Evolutionary conservation across 2,113 vertebrate genomes (phyloP).

Genomic region (Anguilla japonica): DNA sequence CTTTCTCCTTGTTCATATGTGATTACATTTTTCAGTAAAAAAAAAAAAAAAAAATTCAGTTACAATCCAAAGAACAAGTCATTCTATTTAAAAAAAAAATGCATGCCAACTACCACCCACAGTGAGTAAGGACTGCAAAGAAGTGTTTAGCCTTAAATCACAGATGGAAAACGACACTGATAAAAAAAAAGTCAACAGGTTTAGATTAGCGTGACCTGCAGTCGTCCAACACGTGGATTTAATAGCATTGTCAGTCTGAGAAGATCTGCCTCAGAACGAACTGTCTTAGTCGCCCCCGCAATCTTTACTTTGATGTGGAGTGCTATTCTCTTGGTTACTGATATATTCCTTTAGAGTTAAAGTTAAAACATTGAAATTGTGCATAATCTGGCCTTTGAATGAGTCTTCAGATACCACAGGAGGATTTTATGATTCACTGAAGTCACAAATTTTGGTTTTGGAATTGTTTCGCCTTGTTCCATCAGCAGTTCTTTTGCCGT

Average conservation of each 20-base stretch:
- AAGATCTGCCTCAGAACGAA: background rate
- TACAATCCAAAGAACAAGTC: constrained; percentile 16
- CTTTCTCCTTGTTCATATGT: background rate
- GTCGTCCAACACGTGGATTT: constrained; percentile 14
- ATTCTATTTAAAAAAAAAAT: constrained; percentile 13
- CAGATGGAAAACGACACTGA: constrained; percentile 17
- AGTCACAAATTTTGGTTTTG: background rate
- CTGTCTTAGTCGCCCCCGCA: background rate
- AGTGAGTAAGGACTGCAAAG: background rate
- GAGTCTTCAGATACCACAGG: constrained; percentile 31
- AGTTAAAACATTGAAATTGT: constrained; percentile 8
- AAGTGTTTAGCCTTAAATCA: constrained; percentile 12
- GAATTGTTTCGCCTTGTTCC: background rate
- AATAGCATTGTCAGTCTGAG: constrained; percentile 1
- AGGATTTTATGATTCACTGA: background rate
- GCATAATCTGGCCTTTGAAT: constrained; percentile 33
- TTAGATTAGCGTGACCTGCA: constrained; percentile 12
- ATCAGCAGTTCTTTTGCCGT: background rate
- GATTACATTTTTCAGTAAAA: constrained; percentile 16
- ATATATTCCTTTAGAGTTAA: background rate
- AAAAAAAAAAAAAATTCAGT: constrained; percentile 2
- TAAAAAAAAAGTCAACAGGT: constrained; percentile 20
- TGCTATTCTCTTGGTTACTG: background rate
- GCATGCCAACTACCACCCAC: constrained; percentile 25
- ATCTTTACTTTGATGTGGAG: background rate